phyloP scores from a whole-genome alignment of 1,140 invertebrate genomes.

The Drosophila tani region DNA sequence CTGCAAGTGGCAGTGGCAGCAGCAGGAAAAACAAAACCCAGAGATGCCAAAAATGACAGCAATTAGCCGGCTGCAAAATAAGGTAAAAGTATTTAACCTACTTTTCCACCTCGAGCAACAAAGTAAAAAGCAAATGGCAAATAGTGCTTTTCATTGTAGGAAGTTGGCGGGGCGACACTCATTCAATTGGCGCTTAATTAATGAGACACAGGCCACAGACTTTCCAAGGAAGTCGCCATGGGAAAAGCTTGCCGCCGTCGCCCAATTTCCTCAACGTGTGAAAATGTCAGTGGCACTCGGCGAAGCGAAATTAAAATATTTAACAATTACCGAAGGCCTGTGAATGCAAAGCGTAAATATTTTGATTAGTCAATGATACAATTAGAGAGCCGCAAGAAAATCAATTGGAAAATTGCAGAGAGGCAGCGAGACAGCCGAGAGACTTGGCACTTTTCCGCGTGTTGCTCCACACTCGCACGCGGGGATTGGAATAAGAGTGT shows the following conservation, averaged over 20 bases:
- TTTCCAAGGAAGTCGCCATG: constrained; percentile 66
- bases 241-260: constrained; percentile 19
- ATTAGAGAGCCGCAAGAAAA: constrained; percentile 53
- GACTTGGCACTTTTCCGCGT: constrained; percentile 61
- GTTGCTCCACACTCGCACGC: constrained; percentile 51
- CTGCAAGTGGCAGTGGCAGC: neutral
- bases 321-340: constrained; percentile 35
- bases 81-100: constrained; percentile 83
- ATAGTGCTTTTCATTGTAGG: constrained; percentile 66
- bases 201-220: constrained; percentile 48
- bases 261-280: constrained; percentile 60
- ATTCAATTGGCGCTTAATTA: constrained; percentile 70
- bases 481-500: constrained; percentile 22
- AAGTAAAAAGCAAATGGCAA: neutral
- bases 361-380: constrained; percentile 66
- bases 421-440: neutral
- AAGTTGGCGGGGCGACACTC: constrained; percentile 34
- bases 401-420: constrained; percentile 42
- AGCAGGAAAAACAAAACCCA: constrained; percentile 50
- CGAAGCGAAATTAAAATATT: constrained; percentile 64
- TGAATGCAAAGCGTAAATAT: constrained; percentile 59
- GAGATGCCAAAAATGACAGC: constrained; percentile 72
- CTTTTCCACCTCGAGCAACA: constrained; percentile 35
- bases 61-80: constrained; percentile 72
- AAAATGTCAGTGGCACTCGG: constrained; percentile 42